Conservation (phyloP, 2,113 vertebrate species). For the Phoenicopterus ruber region DNA sequence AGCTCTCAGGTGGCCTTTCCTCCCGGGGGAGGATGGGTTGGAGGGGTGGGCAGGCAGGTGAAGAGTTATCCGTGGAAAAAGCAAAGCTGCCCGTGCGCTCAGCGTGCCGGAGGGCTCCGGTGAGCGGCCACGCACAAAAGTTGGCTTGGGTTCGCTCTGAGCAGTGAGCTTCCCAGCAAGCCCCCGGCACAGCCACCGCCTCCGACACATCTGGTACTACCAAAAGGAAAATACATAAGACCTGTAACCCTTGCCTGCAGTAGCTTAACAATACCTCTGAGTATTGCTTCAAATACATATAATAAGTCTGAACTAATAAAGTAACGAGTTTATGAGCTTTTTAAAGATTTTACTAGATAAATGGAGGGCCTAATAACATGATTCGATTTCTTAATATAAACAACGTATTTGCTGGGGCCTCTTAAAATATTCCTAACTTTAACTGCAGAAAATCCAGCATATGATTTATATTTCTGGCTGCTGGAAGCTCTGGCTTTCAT, state of each 20-base stretch:
- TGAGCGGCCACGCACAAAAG: background rate
- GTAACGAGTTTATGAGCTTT: slow-evolving; percentile 75
- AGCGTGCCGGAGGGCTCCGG: rapidly evolving
- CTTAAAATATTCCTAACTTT: slow-evolving; percentile 40
- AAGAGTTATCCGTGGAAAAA: background rate
- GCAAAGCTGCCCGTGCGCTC: background rate
- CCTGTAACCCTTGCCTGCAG: slow-evolving; percentile 56
- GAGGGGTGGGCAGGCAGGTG: background rate
- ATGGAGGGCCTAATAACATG: slow-evolving; percentile 60
- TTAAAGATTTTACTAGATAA: slow-evolving; percentile 79
- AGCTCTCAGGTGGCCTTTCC: background rate
- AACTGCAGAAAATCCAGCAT: background rate
- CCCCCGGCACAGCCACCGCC: background rate
- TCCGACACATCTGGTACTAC: background rate
- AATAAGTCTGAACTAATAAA: slow-evolving; percentile 78
- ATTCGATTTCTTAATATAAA: slow-evolving; percentile 66
- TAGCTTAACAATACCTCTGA: slow-evolving; percentile 76
- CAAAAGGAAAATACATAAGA: slow-evolving; percentile 38
- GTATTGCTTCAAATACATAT: slow-evolving; percentile 70
- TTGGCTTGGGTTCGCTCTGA: background rate
- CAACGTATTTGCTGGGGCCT: slow-evolving; percentile 35
- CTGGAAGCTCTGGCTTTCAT: slow-evolving; percentile 42
- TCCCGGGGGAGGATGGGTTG: background rate
- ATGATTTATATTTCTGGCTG: slow-evolving; percentile 34
- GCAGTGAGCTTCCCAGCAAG: background rate